Evolutionary conservation across 2,797 vertebrate genomes (phyloP).

Genomic region (Urophycis tenuis): DNA sequence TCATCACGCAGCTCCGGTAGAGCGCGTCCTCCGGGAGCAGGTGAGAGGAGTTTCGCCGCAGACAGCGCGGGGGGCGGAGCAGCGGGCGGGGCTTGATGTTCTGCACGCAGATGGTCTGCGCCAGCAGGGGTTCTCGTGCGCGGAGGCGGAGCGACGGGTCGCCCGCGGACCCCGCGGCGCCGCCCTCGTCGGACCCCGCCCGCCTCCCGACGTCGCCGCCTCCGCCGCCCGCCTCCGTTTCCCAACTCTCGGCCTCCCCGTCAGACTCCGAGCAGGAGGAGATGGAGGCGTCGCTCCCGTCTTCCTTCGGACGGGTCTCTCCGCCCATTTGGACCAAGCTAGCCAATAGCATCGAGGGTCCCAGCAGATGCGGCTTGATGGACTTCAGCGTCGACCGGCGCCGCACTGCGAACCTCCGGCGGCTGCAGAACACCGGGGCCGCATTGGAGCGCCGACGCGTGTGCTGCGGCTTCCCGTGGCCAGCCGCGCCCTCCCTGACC

Average conservation of each 20-base stretch:
- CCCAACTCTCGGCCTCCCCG: constrained; percentile 21
- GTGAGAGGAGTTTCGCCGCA: constrained; percentile 73
- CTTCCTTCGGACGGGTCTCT: constrained; percentile 22
- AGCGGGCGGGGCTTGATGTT: constrained; percentile 47
- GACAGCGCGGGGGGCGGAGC: constrained; percentile 66
- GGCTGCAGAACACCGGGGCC: constrained; percentile 50
- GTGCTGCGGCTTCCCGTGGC: constrained; percentile 12
- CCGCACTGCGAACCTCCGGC: constrained; percentile 68
- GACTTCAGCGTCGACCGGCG: constrained; percentile 33
- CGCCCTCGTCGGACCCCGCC: too few species aligned
- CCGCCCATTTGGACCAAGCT: constrained; percentile 68
- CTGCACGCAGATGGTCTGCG: constrained; percentile 7
- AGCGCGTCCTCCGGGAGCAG: constrained; percentile 59
- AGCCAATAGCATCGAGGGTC: constrained; percentile 71
- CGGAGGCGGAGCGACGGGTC: too few species aligned
- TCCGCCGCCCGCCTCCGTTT: constrained; percentile 13
- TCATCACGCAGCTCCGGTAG: constrained; percentile 5
- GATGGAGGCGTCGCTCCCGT: constrained; percentile 7
- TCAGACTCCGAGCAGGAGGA: constrained; percentile 35
- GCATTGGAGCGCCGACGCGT: constrained; percentile 65
- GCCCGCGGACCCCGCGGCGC: neutral
- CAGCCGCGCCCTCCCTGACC: constrained; percentile 7
- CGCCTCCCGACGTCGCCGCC: too few species aligned
- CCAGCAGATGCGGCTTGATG: constrained; percentile 67
- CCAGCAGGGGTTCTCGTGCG: too few species aligned